These are phyloP conservation scores for Hoplostethus atlanticus DNA, from an alignment of 2,797 vertebrate species.

Conservation along the genomic window DNA sequence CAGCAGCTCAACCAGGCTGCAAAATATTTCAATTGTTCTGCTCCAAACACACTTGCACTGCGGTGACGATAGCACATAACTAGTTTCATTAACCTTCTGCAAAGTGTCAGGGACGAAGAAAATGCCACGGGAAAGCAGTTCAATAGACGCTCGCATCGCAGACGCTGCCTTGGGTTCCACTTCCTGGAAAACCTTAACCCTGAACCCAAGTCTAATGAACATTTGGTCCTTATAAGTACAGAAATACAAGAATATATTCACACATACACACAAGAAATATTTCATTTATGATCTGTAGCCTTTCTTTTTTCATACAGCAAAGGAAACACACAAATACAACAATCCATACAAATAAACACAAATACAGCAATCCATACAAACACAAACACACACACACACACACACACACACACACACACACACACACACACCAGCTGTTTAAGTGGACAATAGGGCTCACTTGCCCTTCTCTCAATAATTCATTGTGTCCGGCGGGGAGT, in stretches of 20 bases:
- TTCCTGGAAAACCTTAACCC: too few relatives aligned
- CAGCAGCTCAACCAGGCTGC: neutral
- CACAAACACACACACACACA: neutral
- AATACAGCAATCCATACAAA: neutral
- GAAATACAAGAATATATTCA: too few relatives aligned
- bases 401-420: neutral
- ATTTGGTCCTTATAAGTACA: too few relatives aligned
- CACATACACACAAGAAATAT: too few relatives aligned
- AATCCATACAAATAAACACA: neutral
- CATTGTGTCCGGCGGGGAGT: conserved; percentile 48
- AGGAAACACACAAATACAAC: too few relatives aligned
- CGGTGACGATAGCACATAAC: conserved; percentile 2
- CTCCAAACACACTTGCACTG: conserved; percentile 7
- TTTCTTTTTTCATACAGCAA: too few relatives aligned
- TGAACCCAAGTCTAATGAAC: too few relatives aligned
- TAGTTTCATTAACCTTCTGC: conserved; percentile 38
- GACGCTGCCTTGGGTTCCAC: conserved; percentile 31
- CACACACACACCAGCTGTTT: conserved; percentile 47
- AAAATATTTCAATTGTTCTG: neutral
- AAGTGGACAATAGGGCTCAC: conserved; percentile 26
- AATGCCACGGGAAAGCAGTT: conserved; percentile 37
- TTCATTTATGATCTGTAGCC: too few relatives aligned
- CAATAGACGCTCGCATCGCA: conserved; percentile 35
- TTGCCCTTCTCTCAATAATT: conserved; percentile 64
- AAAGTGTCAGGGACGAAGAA: conserved; percentile 25